Conservation (phyloP, 2,113 vertebrate species). For the Oryzias javanicus region DNA sequence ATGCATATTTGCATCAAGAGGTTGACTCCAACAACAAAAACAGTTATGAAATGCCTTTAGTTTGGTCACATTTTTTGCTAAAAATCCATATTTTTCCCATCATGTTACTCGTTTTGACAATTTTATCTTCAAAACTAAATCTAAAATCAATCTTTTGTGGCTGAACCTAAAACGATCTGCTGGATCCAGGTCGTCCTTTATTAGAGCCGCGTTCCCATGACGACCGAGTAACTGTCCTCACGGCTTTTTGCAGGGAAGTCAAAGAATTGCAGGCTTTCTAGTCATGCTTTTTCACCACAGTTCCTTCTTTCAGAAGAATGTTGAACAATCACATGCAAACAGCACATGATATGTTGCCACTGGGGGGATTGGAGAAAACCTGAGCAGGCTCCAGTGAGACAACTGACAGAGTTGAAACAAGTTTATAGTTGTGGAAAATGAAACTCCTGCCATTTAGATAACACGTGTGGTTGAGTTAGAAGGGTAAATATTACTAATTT, state of each 20-base stretch:
- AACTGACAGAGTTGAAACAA: background rate
- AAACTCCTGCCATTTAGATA: slow-evolving; percentile 12
- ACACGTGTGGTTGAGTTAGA: too few species aligned
- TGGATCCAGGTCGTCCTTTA: slow-evolving; percentile 14
- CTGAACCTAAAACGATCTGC: too few species aligned
- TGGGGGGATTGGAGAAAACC: slow-evolving; percentile 15
- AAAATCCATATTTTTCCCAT: too few species aligned
- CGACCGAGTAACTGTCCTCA: slow-evolving; percentile 11
- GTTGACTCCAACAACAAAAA: too few species aligned
- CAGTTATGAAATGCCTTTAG: too few species aligned
- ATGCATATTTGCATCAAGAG: too few species aligned
- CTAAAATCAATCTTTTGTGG: too few species aligned
- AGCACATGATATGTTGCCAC: slow-evolving; percentile 6
- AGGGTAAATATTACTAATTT: too few species aligned
- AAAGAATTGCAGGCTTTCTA: slow-evolving; percentile 7
- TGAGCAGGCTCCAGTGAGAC: slow-evolving; percentile 8
- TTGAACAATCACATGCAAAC: slow-evolving; percentile 16
- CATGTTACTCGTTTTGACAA: too few species aligned
- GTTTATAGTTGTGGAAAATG: slow-evolving; percentile 5
- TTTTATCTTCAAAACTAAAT: too few species aligned
- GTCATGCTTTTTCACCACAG: slow-evolving; percentile 19
- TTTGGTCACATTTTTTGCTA: too few species aligned
- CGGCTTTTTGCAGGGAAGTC: slow-evolving; percentile 26
- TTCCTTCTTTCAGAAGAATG: slow-evolving; percentile 11
- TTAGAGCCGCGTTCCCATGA: slow-evolving; percentile 36